Percentiles rank a stretch among this genome's conserved stretches.
Evolutionary conservation across 2,888 invertebrate genomes (phyloP).

Genomic region (Allolobophora icterica): DNA sequence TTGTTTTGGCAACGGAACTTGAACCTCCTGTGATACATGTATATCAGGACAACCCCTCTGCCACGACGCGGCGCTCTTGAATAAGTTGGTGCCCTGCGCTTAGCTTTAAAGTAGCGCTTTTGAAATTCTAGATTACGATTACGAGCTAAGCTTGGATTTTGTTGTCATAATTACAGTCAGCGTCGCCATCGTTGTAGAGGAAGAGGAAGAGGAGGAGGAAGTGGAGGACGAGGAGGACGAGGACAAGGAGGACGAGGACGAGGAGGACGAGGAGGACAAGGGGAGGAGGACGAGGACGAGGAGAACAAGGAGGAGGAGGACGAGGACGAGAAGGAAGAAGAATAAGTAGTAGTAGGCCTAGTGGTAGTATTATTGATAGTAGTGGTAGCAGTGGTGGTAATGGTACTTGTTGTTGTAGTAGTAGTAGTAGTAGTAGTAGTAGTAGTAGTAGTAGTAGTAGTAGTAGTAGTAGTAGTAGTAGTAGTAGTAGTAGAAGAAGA

Average conservation of each 20-base stretch:
- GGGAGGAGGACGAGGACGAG: background rate
- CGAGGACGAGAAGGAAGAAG: background rate
- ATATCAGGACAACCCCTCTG: too few species aligned
- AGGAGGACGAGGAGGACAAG: background rate
- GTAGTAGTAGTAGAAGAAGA: background rate
- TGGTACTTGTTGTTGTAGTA: background rate
- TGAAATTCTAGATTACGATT: too few species aligned
- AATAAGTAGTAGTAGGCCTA: background rate
- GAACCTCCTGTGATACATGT: too few species aligned
- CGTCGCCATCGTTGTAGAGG: background rate
- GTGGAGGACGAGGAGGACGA: background rate
- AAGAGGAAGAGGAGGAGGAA: conserved; percentile 1
- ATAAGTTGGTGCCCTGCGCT: too few species aligned
- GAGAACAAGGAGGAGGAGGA: background rate
- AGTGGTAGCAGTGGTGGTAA: background rate
- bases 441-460: background rate
- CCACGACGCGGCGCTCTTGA: too few species aligned
- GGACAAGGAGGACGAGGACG: background rate
- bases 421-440: background rate
- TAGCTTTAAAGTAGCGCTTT: too few species aligned
- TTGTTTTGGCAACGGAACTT: too few species aligned
- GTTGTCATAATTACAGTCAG: too few species aligned
- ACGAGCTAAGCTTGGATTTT: too few species aligned
- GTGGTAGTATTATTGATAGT: background rate
- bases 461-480: background rate